Base-by-base conservation (phyloP, 2,797 vertebrate species). In the Odontamblyopus rebecca region DNA sequence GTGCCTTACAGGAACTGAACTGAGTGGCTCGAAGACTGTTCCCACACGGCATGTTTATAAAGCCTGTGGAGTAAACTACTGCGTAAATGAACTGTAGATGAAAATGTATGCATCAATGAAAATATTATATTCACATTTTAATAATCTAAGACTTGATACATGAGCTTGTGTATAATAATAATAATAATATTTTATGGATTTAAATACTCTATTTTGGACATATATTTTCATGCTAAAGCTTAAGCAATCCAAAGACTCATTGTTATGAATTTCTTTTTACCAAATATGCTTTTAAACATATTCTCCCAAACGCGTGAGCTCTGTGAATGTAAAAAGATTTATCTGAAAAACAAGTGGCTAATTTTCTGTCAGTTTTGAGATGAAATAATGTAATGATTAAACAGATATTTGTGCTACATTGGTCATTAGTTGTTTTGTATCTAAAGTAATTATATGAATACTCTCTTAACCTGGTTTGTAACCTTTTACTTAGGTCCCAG, bases 341-440 rank as follows among this genome's bases (percentile, higher is more conserved):
- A 78, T 73, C 66, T 16, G 69, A 69, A 69, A 60, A 35, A 67
- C 35, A 71, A 60, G 62, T 71, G 38, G 71, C 54, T 78, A 67
- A 51, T 32, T 66, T 60, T 27, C 44, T 75, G 73, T 79, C 67
- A 70, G 68, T 79, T 74, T 83, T 78, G 76, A 81, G 79, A 71
- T 73, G 56, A 75, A 79, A 73, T 75, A 73, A 73, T 82, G 87
- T 38, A 81, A 85, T 85, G 73, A 92, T 91, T 93, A 92, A 93
- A 92, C 71, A 77, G 79, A 62, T 48, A 61, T 82, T 85, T 89
- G 73, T 70, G 41, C 69, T 79, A 83, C 65, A 68, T 18, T 53
- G 41, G 44, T 66, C 65, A 60, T 70, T 68, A 50, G 77, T 51
- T 72, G 7, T 63, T 61, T 12, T 60, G 26, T 60, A 30, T 54